Conservation (phyloP, 2,888 invertebrate genomes). For the Periphyllus acericola region DNA sequence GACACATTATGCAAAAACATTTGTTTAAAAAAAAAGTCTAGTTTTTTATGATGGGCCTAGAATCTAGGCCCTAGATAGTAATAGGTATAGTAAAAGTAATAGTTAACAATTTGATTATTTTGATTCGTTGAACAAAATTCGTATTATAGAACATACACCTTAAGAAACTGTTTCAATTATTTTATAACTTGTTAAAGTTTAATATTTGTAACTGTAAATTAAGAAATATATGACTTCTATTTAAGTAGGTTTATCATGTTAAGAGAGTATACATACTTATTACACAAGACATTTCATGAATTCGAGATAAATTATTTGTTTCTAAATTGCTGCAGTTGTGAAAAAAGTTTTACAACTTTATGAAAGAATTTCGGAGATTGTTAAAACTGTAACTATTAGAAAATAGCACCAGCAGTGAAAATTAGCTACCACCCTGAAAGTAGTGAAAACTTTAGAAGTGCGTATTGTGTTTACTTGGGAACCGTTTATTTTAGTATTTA, state of each 20-base stretch:
- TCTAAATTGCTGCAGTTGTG: neutral
- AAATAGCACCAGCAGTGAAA: slow-evolving; percentile 15
- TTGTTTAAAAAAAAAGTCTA: too few relatives aligned
- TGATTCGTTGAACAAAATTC: too few relatives aligned
- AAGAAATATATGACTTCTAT: neutral
- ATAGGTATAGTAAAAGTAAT: too few relatives aligned
- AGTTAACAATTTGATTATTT: too few relatives aligned
- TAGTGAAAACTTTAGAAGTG: slow-evolving; percentile 6
- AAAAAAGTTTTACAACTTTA: slow-evolving; percentile 21
- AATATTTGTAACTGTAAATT: neutral
- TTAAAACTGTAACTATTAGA: slow-evolving; percentile 7
- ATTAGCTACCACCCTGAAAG: neutral
- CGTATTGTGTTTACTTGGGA: neutral
- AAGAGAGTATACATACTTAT: neutral
- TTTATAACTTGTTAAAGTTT: neutral
- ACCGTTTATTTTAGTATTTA: neutral
- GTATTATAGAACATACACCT: neutral
- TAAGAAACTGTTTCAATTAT: neutral
- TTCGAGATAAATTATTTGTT: neutral
- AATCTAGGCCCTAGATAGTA: too few relatives aligned
- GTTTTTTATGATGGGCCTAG: too few relatives aligned
- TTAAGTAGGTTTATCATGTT: neutral
- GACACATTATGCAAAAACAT: too few relatives aligned
- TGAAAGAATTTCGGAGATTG: neutral
- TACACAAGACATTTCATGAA: neutral